These are phyloP conservation scores for Proales similis DNA, from an alignment of 1,140 invertebrate species.

Conservation along the genomic window DNA sequence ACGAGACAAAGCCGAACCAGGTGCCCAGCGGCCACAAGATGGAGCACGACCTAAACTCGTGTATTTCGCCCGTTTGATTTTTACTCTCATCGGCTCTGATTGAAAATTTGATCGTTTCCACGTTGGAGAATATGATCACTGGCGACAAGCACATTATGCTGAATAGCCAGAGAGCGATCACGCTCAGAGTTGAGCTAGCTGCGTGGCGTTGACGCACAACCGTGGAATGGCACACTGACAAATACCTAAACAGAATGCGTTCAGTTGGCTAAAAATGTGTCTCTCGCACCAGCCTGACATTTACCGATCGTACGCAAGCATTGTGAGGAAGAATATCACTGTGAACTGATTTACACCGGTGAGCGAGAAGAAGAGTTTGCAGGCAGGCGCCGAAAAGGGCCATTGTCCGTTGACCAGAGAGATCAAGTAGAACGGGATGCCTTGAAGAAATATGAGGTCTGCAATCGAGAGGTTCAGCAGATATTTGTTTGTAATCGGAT, in stretches of 20 bases:
- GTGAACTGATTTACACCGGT: slow-evolving; percentile 37
- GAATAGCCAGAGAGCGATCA: slow-evolving; percentile 18
- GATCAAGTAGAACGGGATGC: slow-evolving; percentile 42
- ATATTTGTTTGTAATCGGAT: slow-evolving; percentile 50
- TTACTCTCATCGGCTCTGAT: too few relatives aligned
- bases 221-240: slow-evolving; percentile 19
- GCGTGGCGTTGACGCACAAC: slow-evolving; percentile 5
- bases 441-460: slow-evolving; percentile 44
- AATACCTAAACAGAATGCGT: slow-evolving; percentile 13
- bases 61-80: slow-evolving; percentile 9
- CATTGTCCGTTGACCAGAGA: slow-evolving; percentile 41
- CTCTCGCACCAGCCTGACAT: not conserved
- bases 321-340: slow-evolving; percentile 22
- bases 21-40: slow-evolving; percentile 19
- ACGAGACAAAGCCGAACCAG: not conserved
- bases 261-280: not conserved
- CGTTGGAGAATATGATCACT: slow-evolving; percentile 13
- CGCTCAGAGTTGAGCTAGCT: slow-evolving; percentile 5
- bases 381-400: slow-evolving; percentile 42
- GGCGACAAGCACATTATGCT: slow-evolving; percentile 30
- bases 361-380: slow-evolving; percentile 39
- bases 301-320: slow-evolving; percentile 34
- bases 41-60: slow-evolving; percentile 2
- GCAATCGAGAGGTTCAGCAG: slow-evolving; percentile 49
- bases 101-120: slow-evolving; percentile 26